Conservation (phyloP, 2,113 vertebrate species). For the Riparia riparia region DNA sequence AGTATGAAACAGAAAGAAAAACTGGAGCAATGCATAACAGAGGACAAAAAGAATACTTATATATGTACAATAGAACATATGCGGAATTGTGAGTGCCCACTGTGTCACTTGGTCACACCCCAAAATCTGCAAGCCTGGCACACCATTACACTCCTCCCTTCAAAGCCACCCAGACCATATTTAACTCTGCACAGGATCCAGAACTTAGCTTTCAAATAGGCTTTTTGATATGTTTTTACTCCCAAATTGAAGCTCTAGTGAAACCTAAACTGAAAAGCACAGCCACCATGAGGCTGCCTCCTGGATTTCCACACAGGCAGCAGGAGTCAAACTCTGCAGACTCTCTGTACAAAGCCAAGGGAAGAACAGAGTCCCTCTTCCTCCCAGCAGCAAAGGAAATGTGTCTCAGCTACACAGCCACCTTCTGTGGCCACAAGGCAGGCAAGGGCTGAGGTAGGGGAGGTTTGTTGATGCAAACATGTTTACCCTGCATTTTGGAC, state of each 20-base stretch:
- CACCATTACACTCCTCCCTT: background rate
- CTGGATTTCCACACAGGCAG: background rate
- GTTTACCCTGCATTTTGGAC: background rate
- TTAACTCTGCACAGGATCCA: background rate
- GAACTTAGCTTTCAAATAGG: background rate
- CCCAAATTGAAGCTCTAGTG: background rate
- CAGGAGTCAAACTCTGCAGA: background rate
- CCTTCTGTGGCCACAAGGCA: background rate
- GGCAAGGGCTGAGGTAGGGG: background rate
- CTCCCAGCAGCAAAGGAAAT: rapidly evolving
- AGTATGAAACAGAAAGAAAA: background rate
- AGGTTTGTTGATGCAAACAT: background rate
- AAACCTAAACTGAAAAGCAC: background rate
- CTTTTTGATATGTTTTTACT: background rate
- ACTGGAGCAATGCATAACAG: background rate
- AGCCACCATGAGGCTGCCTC: background rate
- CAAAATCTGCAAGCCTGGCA: background rate
- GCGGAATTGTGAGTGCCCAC: background rate
- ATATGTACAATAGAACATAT: background rate
- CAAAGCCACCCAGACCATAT: background rate
- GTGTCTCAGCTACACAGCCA: background rate
- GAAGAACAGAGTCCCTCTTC: background rate
- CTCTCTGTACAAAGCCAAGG: background rate
- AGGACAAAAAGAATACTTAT: background rate
- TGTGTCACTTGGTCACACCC: rapidly evolving